Conservation (phyloP, 2,888 invertebrate species). For the Scrobipalpa costella region DNA sequence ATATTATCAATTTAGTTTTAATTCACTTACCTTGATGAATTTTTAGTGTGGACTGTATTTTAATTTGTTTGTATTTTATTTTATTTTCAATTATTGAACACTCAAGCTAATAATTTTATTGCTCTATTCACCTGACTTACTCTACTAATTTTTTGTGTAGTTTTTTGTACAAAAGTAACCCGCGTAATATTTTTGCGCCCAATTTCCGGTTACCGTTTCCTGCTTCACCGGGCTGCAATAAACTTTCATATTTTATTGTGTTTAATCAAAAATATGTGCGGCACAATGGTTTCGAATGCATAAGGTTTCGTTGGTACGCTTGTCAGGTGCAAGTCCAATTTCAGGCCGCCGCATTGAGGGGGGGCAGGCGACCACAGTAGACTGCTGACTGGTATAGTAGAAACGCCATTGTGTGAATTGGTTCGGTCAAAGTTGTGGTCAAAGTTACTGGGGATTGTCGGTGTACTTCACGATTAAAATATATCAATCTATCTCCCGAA, state of each 20-base stretch:
- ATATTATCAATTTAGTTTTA: too few species aligned
- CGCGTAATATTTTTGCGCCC: neutral
- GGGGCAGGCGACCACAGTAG: conserved; percentile 29
- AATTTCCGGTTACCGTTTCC: conserved; percentile 19
- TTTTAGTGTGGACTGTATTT: too few species aligned
- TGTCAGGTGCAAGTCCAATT: conserved; percentile 69
- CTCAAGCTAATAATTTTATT: neutral
- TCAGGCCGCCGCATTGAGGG: conserved; percentile 42
- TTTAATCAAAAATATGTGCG: conserved; percentile 20
- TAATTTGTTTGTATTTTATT: too few species aligned
- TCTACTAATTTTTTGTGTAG: neutral
- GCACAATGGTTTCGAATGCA: conserved; percentile 19
- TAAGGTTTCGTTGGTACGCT: conserved; percentile 44
- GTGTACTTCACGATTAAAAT: too few species aligned
- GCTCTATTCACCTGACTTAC: neutral
- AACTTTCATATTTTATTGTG: conserved; percentile 21
- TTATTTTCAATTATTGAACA: neutral
- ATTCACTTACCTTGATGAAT: too few species aligned
- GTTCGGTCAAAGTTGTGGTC: neutral
- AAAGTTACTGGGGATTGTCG: neutral
- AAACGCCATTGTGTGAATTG: neutral
- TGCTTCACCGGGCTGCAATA: conserved; percentile 14
- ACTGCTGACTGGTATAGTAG: neutral
- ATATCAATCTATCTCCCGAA: too few species aligned
- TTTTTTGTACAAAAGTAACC: neutral